Percentiles rank a stretch among this genome's conserved stretches.
These are phyloP conservation scores for Cyphomyrus discorhynchus DNA, from an alignment of 2,113 vertebrate genomes.

Conservation along the genomic window DNA sequence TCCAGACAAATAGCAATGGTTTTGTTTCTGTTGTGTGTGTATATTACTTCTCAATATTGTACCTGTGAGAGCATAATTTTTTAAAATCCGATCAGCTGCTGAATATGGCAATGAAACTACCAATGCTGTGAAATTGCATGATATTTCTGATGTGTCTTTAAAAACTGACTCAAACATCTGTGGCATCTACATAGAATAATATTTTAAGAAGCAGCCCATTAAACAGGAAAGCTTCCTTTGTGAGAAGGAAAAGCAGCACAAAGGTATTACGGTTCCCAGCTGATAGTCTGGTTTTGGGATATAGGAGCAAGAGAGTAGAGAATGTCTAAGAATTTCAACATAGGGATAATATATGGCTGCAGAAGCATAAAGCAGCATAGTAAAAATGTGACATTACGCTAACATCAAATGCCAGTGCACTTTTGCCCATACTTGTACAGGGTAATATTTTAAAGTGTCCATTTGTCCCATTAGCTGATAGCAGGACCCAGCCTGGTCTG, in stretches of 20 bases:
- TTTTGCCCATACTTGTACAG: background rate
- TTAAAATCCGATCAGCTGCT: constrained; percentile 47
- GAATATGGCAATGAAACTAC: constrained; percentile 41
- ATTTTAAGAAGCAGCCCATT: background rate
- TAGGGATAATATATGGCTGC: background rate
- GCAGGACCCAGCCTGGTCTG: background rate
- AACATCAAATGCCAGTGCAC: background rate
- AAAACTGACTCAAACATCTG: constrained; percentile 7
- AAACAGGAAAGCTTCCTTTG: background rate
- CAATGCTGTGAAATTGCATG: constrained; percentile 40
- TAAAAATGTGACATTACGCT: background rate
- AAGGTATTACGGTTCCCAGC: background rate
- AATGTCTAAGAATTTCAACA: background rate
- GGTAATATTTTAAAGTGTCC: background rate
- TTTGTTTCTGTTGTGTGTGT: constrained; percentile 45
- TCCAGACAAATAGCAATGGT: constrained; percentile 43
- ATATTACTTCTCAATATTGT: constrained; percentile 53
- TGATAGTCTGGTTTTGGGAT: background rate
- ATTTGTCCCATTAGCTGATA: background rate
- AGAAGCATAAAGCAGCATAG: background rate
- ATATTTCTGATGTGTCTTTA: constrained; percentile 13
- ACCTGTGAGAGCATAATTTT: constrained; percentile 40
- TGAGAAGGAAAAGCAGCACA: background rate
- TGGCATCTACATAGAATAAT: background rate
- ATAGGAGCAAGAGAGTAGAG: background rate